Base-by-base conservation (phyloP, 2,888 invertebrate species). In the Standfussiana lucernea region DNA sequence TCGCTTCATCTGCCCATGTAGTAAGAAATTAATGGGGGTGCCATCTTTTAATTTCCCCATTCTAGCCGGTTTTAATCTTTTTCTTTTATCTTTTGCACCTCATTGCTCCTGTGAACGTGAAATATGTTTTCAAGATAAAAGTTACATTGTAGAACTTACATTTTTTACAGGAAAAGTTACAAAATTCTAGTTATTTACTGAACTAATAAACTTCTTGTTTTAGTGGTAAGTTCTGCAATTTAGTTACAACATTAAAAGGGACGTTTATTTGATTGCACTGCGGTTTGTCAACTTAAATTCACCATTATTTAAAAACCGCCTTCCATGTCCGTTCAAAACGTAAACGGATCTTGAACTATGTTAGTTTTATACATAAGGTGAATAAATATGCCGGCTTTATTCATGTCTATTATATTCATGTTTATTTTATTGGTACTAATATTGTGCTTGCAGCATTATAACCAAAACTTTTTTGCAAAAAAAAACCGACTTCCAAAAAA, bases 21-120 rank as follows among this genome's bases (percentile, higher is more conserved):
- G 37, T 32, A 67, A 64, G 42, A 86, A 84, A 86, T 77, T 81
- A 86, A 86, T 86, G 74, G 75, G 32, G 28, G 35, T 37, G 15
- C 70, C 72, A 75, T 79, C 75, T 84, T 84, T 86, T 85, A 84
- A 81, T 85, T 86, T 81, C 72, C 71, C 35, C 37, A 59, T 32
- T 69, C 72, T 72, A 71, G 68, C 40, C 56, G 56, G 50, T 71
- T 81, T 77, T 53, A 72, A 35, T 45, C 32, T 72, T 59, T 79
- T 40, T 24, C n/a, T 84, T 82, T 82, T 78, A 82, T 82, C 78
- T 85, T 85, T 78, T 74, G 24, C 73, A 45, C 68, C 82, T 78
- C 71, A 69, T 82, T 83, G 70, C 53, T 67, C 47, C 37, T 64
- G 28, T 35, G 66, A 71, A 81, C 70, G 56, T 72, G 35, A 75